Evolutionary conservation across 2,113 vertebrate genomes (phyloP).

Genomic region (Oceanodroma tethys): DNA sequence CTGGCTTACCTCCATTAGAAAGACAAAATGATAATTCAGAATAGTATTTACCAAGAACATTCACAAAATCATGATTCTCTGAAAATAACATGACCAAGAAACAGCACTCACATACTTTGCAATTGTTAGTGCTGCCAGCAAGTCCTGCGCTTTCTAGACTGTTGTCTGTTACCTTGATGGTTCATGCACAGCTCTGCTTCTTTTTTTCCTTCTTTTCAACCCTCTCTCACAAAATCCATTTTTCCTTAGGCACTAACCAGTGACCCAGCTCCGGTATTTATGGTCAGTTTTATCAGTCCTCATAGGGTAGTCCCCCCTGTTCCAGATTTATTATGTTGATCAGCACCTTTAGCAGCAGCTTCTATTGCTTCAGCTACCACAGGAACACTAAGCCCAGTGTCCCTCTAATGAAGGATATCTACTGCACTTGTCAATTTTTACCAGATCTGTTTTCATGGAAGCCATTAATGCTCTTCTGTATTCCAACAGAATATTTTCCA

Average conservation of each 20-base stretch:
- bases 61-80: background rate
- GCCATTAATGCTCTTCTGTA: background rate
- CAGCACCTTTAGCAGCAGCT: background rate
- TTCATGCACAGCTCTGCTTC: background rate
- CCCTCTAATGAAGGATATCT: background rate
- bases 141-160: background rate
- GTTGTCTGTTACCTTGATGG: background rate
- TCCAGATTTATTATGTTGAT: background rate
- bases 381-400: background rate
- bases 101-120: background rate
- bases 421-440: background rate
- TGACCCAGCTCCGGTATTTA: background rate
- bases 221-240: background rate
- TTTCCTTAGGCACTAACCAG: background rate
- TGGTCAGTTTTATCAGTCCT: background rate
- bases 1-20: background rate
- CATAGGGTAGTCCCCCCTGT: background rate
- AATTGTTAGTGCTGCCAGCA: background rate
- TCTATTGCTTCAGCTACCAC: background rate
- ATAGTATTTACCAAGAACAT: background rate
- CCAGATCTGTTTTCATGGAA: background rate
- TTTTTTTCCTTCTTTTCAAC: background rate
- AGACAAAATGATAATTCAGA: background rate
- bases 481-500: slow-evolving; percentile 9
- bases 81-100: background rate